Conservation (phyloP, 2,797 vertebrate genomes). For the Liparis tanakae region DNA sequence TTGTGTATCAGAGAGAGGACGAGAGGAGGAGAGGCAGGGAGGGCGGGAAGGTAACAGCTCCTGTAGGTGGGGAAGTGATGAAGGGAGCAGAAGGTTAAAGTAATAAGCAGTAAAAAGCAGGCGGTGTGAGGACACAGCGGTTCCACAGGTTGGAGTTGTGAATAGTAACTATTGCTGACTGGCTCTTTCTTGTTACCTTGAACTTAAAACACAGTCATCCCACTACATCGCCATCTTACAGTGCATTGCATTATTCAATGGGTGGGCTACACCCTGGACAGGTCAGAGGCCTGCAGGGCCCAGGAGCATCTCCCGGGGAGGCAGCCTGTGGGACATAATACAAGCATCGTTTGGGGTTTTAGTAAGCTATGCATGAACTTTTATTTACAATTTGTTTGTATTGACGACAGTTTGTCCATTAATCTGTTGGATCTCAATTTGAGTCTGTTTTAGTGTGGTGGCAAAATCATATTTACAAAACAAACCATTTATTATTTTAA, state of each 20-base stretch:
- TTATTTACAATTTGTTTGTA: slow-evolving; percentile 8
- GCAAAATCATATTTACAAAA: slow-evolving; percentile 36
- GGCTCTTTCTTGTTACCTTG: neutral
- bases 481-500: slow-evolving; percentile 14
- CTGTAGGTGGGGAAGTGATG: slow-evolving; percentile 40
- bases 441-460: slow-evolving; percentile 3
- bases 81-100: slow-evolving; percentile 20
- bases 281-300: neutral
- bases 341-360: neutral
- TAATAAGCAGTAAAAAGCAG: neutral
- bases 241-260: neutral
- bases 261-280: no score
- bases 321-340: neutral
- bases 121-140: slow-evolving; percentile 9
- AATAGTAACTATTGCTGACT: neutral
- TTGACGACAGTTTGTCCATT: neutral
- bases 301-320: neutral
- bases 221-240: neutral
- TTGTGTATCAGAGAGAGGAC: slow-evolving; percentile 57
- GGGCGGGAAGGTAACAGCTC: slow-evolving; percentile 21
- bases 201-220: neutral
- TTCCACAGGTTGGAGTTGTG: slow-evolving; percentile 15
- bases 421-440: neutral
- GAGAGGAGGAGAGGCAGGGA: slow-evolving; percentile 42
- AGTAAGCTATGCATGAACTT: neutral